phyloP scores from a whole-genome alignment of 30 jellyfish, hydroid and myxozoan species.

The Chrysaora quinquecirrha region DNA sequence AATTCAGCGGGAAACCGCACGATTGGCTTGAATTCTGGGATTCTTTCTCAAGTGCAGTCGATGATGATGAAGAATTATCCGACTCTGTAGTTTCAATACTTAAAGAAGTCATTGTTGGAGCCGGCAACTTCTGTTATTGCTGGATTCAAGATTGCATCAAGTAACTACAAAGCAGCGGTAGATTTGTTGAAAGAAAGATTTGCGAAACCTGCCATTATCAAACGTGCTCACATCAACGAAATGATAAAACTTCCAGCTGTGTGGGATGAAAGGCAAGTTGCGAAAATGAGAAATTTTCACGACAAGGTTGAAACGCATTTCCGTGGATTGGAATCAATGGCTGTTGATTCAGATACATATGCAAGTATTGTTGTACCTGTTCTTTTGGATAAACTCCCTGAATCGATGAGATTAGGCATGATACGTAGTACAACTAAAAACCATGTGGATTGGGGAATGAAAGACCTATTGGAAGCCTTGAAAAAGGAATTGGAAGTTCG shows the following conservation, averaged over 20 bases:
- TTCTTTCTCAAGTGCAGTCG: constrained; percentile 7
- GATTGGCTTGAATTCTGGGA: constrained; percentile 44
- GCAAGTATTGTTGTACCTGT: constrained; percentile 20
- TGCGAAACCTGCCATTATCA: constrained; percentile 22
- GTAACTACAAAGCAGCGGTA: constrained; percentile 29
- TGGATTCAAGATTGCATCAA: constrained; percentile 32
- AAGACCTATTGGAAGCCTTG: neutral
- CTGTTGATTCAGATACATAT: neutral
- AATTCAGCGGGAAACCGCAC: constrained; percentile 19
- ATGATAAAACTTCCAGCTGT: constrained; percentile 10
- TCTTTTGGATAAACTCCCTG: constrained; percentile 9
- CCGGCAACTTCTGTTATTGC: constrained; percentile 41
- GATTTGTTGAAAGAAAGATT: neutral
- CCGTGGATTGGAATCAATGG: constrained; percentile 5
- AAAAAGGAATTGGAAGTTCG: constrained; percentile 9
- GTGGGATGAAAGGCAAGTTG: constrained; percentile 15
- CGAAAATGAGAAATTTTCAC: neutral
- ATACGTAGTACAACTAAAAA: neutral
- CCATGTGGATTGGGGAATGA: constrained; percentile 11
- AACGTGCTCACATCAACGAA: constrained; percentile 43
- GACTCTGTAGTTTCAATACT: constrained; percentile 17
- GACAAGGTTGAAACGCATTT: constrained; percentile 26
- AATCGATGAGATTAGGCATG: neutral
- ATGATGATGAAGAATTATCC: constrained; percentile 26
- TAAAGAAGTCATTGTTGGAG: constrained; percentile 35